Evolutionary conservation across 2,797 vertebrate species (phyloP), one percentile per base, ranked within the genome.

Genomic region (Cyprinella venusta): DNA sequence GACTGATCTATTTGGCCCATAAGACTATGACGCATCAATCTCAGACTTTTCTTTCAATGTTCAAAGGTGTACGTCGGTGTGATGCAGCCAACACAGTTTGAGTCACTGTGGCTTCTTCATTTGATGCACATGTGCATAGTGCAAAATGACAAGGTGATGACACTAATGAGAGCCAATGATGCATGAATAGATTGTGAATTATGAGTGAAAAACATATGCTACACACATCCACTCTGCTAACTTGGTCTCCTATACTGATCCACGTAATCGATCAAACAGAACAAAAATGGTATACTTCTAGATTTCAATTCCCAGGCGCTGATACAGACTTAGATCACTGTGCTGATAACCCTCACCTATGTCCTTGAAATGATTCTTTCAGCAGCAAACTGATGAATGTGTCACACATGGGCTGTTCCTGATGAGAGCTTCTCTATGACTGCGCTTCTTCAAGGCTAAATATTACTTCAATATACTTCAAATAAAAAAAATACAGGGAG

Each of bases 341-440:
- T 64, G 64, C 78, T 64, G 83, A 86, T 88, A 88, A 70, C 64
- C 26, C 64, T 50, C 81, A 83, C 81, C 81, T 68, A 52, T 48
- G 54, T 69, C 74, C 64, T 21, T 70, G 80, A 84, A 87, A 83
- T 87, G 81, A 85, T 70, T 80, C 70, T 74, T 83, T 81, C 24
- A 50, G 52, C 84, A 59, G 82, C 63, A 83, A 84, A 85, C 85
- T 90, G 86, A 89, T 90, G 76, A 79, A 88, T 80, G 88, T 87
- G 88, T 87, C 88, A 90, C 88, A 86, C 87, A 86, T 79, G 84
- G 74, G 70, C 81, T 82, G 87, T 87, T 87, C 80, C 86, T 83
- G 82, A 86, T 81, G 85, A 86, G 79, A 80, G 59, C 81, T 78
- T 77, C 65, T 74, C 45, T 36, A 71, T 15, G n/a, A 59, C 79